phyloP scores from a whole-genome alignment of 2,113 vertebrate species.

The Phaetusa simplex region DNA sequence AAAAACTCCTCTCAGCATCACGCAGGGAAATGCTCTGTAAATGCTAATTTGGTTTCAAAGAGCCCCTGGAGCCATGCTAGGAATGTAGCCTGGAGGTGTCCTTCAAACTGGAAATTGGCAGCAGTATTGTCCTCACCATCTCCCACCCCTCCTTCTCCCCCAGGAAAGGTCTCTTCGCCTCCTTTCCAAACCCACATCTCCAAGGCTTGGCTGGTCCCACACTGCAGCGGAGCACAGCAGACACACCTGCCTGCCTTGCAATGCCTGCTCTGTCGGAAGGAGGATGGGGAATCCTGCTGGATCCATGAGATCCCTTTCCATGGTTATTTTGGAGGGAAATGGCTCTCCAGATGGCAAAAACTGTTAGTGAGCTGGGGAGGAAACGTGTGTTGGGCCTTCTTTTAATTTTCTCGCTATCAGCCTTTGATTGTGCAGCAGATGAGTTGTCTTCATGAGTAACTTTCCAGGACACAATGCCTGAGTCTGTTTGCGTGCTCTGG shows the following conservation, averaged over 20 bases:
- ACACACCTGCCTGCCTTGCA: background rate
- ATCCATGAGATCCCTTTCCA: background rate
- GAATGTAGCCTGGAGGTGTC: background rate
- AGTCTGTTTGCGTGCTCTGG: background rate
- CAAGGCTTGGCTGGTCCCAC: background rate
- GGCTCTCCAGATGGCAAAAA: background rate
- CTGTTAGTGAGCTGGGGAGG: background rate
- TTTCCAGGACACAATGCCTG: background rate
- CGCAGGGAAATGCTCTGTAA: background rate
- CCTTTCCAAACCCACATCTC: background rate
- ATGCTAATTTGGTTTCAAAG: background rate
- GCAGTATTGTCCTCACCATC: background rate
- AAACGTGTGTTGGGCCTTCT: background rate
- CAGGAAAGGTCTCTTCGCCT: background rate
- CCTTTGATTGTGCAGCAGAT: background rate
- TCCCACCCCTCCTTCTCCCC: background rate
- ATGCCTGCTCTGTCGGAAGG: background rate
- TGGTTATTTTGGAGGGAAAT: background rate
- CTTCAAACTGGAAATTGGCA: background rate
- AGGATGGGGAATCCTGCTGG: background rate
- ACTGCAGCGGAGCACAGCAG: background rate
- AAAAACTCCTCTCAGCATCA: background rate
- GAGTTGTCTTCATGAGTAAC: background rate
- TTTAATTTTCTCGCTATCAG: background rate
- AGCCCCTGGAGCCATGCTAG: background rate